Evolutionary conservation across 2,797 vertebrate genomes (phyloP), one percentile per base, ranked within the genome.

Genomic region (Furcifer pardalis): DNA sequence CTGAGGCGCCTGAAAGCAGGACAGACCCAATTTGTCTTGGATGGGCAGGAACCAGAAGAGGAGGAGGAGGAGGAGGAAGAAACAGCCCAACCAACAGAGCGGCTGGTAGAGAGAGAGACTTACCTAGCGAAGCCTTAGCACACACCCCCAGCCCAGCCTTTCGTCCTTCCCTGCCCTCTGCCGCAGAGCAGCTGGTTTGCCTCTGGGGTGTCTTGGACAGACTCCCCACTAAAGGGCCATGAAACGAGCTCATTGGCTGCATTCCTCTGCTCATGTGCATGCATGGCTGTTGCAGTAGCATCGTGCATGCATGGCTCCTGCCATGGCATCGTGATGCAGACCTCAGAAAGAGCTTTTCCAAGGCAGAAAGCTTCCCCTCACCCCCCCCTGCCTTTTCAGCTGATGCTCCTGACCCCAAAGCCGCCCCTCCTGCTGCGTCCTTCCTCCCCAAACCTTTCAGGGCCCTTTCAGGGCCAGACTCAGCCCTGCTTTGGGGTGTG

Each of bases 381-480:
- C 9, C 62, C 59, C 1, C 62, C 62, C 8, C n/a, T 40, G 0
- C 42, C 12, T 66, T 1, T 21, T 68, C 76, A 2, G 65, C 69
- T 77, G 79, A 40, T 76, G 86, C 73, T 37, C 52, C 6, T 25
- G 63, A 13, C 10, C 6, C 9, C 27, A 49, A 35, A 78, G 52
- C 42, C 63, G 32, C 79, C 27, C 0, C 0, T 0, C 1, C 19
- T 63, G 68, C 4, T 8, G 0, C 30, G 2, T 56, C 0, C 66
- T 0, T 30, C 79, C 72, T n/a, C 73, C 74, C n/a, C n/a, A n/a
- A n/a, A n/a, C n/a, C n/a, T n/a, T n/a, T n/a, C 68, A 12, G 27
- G 27, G n/a, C 46, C 32, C 21, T 27, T 37, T 65, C 25, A 17
- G 42, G 40, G 68, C 66, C 42, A 10, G 25, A 9, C 52, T 9